phyloP scores from a whole-genome alignment of 2,113 vertebrate species.

The Epinephelus lanceolatus region DNA sequence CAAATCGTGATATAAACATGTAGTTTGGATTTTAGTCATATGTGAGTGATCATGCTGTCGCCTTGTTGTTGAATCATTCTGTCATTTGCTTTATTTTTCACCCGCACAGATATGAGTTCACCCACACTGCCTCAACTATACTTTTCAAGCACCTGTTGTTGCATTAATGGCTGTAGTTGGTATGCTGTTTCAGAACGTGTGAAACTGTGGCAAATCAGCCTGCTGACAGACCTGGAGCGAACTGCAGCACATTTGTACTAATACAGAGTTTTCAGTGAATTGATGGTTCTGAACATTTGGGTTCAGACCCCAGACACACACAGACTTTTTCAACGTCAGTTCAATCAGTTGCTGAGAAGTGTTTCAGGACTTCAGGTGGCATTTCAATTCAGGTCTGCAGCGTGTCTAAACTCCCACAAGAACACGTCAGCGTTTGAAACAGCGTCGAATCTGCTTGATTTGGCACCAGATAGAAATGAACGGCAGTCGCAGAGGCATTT shows the following conservation, averaged over 20 bases:
- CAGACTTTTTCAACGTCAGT: background rate
- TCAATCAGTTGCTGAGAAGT: conserved; percentile 1
- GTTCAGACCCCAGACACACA: too few relatives aligned
- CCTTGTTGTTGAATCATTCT: background rate
- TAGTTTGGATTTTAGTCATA: background rate
- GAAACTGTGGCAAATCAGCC: conserved; percentile 3
- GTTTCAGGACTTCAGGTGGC: conserved; percentile 20
- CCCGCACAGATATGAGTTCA: conserved; percentile 1
- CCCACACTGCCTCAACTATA: conserved; percentile 35
- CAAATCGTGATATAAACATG: background rate
- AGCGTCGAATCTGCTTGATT: conserved; percentile 24
- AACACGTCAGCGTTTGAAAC: conserved; percentile 19
- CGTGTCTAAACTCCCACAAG: conserved; percentile 27
- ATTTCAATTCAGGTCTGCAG: conserved; percentile 29
- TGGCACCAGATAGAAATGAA: conserved; percentile 12
- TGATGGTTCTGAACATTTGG: background rate
- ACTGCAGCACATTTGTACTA: background rate
- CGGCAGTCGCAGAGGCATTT: background rate
- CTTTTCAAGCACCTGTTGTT: conserved; percentile 49
- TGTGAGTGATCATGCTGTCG: background rate
- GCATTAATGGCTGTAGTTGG: conserved; percentile 35
- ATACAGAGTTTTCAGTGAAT: background rate
- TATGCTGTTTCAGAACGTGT: conserved; percentile 16
- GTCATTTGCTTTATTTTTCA: background rate
- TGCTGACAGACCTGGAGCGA: conserved; percentile 10